Evolutionary conservation across 2,797 vertebrate species (phyloP).

Genomic region (Sebastes taczanowskii): DNA sequence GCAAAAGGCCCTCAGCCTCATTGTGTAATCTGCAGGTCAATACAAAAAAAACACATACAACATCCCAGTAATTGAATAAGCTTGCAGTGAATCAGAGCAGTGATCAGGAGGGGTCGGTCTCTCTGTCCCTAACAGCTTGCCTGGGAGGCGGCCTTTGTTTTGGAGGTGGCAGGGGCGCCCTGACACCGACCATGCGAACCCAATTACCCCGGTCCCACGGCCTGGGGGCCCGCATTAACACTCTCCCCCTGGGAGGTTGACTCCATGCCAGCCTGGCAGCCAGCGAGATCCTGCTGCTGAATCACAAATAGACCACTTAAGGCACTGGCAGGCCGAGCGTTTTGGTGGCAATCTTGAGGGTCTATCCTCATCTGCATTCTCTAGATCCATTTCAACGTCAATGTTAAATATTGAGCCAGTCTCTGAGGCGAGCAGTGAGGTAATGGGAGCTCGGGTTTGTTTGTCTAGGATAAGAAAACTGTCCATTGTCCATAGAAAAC

Average conservation of each 20-base stretch:
- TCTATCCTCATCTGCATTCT: conserved; percentile 67
- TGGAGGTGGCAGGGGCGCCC: conserved; percentile 72
- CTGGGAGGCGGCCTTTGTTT: conserved; percentile 81
- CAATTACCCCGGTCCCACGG: conserved; percentile 81
- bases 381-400: conserved; percentile 43
- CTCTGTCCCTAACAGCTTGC: conserved; percentile 75
- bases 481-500: conserved; percentile 3
- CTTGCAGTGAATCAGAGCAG: conserved; percentile 75
- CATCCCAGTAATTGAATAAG: conserved; percentile 77
- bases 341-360: conserved; percentile 75
- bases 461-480: conserved; percentile 8
- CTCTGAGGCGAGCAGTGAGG: conserved; percentile 37
- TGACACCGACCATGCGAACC: conserved; percentile 83
- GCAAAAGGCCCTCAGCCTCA: conserved; percentile 54
- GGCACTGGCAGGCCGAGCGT: conserved; percentile 65
- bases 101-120: conserved; percentile 71
- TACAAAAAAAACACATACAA: conserved; percentile 42
- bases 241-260: conserved; percentile 71
- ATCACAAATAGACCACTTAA: conserved; percentile 84
- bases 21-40: conserved; percentile 68
- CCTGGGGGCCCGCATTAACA: conserved; percentile 80
- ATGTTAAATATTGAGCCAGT: conserved; percentile 58
- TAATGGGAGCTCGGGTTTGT: conserved; percentile 1
- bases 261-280: conserved; percentile 80
- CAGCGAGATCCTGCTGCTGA: conserved; percentile 75